phyloP scores from a whole-genome alignment of 2,113 vertebrate species.

The Ornithorhynchus anatinus region DNA sequence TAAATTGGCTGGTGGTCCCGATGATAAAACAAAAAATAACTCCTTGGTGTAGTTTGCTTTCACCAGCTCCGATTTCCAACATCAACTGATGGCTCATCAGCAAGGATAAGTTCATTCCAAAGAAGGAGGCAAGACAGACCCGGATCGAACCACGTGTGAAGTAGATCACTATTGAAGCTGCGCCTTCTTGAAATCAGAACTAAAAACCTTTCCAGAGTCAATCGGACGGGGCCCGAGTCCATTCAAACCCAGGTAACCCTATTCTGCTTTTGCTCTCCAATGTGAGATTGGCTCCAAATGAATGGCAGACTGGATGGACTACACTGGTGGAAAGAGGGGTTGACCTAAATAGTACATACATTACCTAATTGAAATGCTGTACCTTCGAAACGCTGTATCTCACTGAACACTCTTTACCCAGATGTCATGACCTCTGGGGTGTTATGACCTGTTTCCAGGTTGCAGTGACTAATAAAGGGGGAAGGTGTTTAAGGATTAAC shows the following conservation, averaged over 20 bases:
- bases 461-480: constrained; percentile 1
- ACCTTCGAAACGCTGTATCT: not conserved
- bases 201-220: constrained; percentile 9
- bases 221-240: constrained; percentile 27
- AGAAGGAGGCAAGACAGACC: not conserved
- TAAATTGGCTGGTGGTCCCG: constrained; percentile 23
- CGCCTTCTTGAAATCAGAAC: constrained; percentile 14
- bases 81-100: not conserved
- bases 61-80: not conserved
- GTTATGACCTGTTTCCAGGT: not conserved
- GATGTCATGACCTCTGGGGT: not conserved
- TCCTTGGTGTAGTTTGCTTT: not conserved
- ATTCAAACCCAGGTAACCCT: not conserved
- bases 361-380: not conserved
- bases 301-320: not conserved
- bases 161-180: constrained; percentile 14
- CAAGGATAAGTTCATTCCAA: not conserved
- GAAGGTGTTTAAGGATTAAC: too few relatives aligned
- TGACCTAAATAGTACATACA: not conserved
- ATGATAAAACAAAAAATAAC: constrained; percentile 2
- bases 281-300: not conserved
- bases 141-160: constrained; percentile 23
- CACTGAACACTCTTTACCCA: not conserved
- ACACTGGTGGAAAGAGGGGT: not conserved
- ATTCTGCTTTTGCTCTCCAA: not conserved